Base-by-base conservation (phyloP, 2,113 vertebrate genomes). In the Platycercus adscitus region DNA sequence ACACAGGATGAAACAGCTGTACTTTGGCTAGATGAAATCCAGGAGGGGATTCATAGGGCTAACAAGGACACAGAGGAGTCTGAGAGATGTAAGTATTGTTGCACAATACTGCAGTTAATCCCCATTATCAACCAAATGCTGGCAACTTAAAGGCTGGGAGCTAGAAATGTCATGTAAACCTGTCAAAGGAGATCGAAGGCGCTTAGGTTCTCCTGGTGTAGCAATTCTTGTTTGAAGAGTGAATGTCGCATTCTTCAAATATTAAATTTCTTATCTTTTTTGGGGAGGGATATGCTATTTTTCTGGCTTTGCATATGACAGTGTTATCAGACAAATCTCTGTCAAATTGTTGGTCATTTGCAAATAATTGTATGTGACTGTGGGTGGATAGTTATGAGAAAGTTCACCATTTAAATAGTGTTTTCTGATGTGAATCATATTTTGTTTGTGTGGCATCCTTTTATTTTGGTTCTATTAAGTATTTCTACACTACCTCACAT, bases 21-120 rank as follows among this genome's bases (percentile, higher is more conserved):
- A 53, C 97, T 99, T 50, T 99, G 99, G 99, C 91, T 99, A 96
- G 99, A 99, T 98, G 99, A 99, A 98, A 99, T 99, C 96, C 99
- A 99, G 92, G 98, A 98, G 80, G 98, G 98, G 16, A 97, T 99
- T 95, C 97, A 98, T 37, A 98, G 95, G 91, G 98, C 99, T 25
- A 99, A 99, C 97, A 98, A 98, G 95, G 98, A 99, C 87, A 99
- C 99, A 3, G 98, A 98, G 53, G 99, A 99, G 72, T 99, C 99
- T 1, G 92, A 99, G 43, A 98, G 94, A 70, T 99, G 99, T 99
- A 98, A 93, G 99, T 96, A 35, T 85, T 47, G 46, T 93, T 3
- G 1, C 13, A 6, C 39, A 9, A 7, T 25, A 25, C 23, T 81
- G 55, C 37, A 56, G 4, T 64, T 68, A 66, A 60, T 81, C 17